Evolutionary conservation across 2,113 vertebrate genomes (phyloP).

Genomic region (Cephalopholis sonnerati): DNA sequence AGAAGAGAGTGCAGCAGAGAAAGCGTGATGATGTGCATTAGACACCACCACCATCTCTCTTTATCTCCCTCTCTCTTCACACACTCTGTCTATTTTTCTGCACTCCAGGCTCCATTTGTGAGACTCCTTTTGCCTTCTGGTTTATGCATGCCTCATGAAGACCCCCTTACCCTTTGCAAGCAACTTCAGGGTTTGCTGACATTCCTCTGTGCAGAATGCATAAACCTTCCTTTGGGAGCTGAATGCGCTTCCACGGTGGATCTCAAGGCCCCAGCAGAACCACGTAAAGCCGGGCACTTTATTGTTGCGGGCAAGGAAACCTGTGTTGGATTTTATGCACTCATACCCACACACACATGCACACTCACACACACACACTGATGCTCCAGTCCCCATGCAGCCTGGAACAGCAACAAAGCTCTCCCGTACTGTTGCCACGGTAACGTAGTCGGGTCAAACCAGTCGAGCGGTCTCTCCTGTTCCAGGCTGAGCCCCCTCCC

Average conservation of each 20-base stretch:
- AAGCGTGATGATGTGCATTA: constrained; percentile 58
- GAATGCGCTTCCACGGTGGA: constrained; percentile 53
- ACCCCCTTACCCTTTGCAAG: constrained; percentile 49
- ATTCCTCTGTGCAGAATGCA: constrained; percentile 65
- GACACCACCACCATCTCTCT: constrained; percentile 46
- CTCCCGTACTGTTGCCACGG: constrained; percentile 76
- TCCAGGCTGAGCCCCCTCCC: constrained; percentile 36
- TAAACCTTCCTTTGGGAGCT: constrained; percentile 66
- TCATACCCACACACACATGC: constrained; percentile 17
- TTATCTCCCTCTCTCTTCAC: constrained; percentile 31
- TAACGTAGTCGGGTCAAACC: constrained; percentile 76
- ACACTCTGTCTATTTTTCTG: constrained; percentile 36
- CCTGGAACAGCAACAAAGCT: constrained; percentile 75
- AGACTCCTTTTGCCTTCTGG: constrained; percentile 43
- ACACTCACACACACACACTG: constrained; percentile 14
- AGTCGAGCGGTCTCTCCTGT: constrained; percentile 68
- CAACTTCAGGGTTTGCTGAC: constrained; percentile 62
- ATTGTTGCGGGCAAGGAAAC: constrained; percentile 60
- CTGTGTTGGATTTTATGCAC: constrained; percentile 69
- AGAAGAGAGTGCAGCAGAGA: constrained; percentile 52
- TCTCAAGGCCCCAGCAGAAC: constrained; percentile 50
- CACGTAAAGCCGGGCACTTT: constrained; percentile 50
- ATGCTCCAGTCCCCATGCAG: constrained; percentile 51
- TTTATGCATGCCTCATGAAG: constrained; percentile 59
- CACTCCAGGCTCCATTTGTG: constrained; percentile 46